phyloP scores from a whole-genome alignment of 2,888 invertebrate species.

The Encarsia formosa region DNA sequence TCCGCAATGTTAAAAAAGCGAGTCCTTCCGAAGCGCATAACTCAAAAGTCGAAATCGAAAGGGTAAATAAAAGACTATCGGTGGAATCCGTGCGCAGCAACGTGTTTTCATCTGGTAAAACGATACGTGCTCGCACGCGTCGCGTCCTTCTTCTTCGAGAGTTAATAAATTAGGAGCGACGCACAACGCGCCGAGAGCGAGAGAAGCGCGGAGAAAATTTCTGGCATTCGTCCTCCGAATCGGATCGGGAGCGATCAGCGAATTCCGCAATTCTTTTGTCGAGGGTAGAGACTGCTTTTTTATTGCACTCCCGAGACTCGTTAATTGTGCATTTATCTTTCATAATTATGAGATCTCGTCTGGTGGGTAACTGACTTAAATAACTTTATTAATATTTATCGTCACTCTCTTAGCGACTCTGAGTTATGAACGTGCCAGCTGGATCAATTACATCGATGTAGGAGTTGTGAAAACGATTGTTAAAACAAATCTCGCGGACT shows the following conservation, averaged over 20 bases:
- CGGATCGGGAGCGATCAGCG: constrained; percentile 15
- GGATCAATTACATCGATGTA: too few species aligned
- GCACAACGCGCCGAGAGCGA: too few species aligned
- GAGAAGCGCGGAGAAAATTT: constrained; percentile 6
- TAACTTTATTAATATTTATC: not conserved
- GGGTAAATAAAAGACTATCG: not conserved
- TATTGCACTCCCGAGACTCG: constrained; percentile 5
- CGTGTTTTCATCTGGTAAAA: not conserved
- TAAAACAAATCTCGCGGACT: not conserved
- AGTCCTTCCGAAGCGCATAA: too few species aligned
- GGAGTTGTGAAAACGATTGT: not conserved
- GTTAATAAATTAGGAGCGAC: constrained; percentile 22
- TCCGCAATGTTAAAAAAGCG: too few species aligned
- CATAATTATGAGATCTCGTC: constrained; percentile 17
- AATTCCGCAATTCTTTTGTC: too few species aligned
- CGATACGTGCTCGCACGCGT: not conserved
- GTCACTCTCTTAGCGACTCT: too few species aligned
- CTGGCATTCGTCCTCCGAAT: constrained; percentile 2
- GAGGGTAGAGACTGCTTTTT: not conserved
- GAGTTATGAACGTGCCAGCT: not conserved
- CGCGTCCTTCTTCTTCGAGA: not conserved
- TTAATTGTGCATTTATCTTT: constrained; percentile 26
- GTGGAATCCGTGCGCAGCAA: not conserved
- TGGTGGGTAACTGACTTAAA: not conserved
- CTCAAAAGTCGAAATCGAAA: not conserved